Conservation (phyloP, 2,113 vertebrate species). For the Megaceryle torquata region DNA sequence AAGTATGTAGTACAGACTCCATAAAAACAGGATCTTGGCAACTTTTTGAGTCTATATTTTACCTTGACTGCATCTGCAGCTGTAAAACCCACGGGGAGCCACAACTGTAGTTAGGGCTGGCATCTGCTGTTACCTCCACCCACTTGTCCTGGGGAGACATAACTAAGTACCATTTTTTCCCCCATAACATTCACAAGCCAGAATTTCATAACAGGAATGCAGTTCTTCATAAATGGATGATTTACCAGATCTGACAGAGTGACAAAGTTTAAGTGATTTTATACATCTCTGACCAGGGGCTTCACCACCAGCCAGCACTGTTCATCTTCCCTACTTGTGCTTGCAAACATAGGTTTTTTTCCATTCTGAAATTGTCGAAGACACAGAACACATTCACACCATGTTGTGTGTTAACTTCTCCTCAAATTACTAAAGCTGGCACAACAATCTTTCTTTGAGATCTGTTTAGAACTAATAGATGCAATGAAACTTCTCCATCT, state of each 20-base stretch:
- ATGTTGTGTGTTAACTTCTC: neutral
- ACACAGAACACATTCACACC: neutral
- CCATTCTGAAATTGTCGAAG: too few relatives aligned
- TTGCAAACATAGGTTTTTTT: neutral
- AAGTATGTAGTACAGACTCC: neutral
- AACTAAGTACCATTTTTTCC: neutral
- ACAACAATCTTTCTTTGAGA: neutral
- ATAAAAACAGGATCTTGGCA: neutral
- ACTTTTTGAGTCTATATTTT: neutral
- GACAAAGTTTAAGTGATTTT: neutral
- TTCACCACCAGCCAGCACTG: neutral
- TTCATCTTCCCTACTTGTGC: neutral
- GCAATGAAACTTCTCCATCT: neutral
- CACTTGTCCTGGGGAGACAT: neutral
- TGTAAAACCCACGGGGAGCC: neutral
- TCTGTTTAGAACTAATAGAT: neutral
- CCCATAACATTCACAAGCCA: neutral
- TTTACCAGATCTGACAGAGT: neutral
- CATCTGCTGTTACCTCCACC: neutral
- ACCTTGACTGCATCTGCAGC: neutral
- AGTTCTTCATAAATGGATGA: neutral
- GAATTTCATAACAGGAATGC: neutral
- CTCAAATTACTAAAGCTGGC: neutral
- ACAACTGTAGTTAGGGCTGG: neutral
- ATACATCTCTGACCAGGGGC: fast-evolving